Percentiles rank a stretch among this genome's conserved stretches.
Evolutionary conservation across 2,113 vertebrate genomes (phyloP).

Genomic region (Phycodurus eques): DNA sequence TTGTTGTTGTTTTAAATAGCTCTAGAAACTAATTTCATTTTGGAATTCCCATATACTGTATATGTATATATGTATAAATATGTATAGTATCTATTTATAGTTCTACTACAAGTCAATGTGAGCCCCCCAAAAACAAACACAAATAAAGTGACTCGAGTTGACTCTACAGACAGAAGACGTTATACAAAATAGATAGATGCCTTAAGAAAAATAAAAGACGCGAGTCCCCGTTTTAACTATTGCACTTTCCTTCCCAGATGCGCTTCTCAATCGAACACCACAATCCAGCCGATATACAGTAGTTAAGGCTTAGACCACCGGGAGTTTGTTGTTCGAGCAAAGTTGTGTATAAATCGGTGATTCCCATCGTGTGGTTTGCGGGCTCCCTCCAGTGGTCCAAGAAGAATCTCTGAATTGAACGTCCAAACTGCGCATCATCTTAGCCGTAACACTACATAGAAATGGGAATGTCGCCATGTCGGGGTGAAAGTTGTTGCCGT

Average conservation of each 20-base stretch:
- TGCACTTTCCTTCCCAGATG: constrained; percentile 67
- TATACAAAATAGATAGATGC: constrained; percentile 76
- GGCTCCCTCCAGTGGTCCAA: too few relatives aligned
- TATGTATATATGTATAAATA: constrained; percentile 42
- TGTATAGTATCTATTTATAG: constrained; percentile 59
- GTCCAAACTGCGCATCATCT: too few relatives aligned
- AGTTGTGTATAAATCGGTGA: neutral
- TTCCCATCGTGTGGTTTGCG: too few relatives aligned
- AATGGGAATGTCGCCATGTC: too few relatives aligned
- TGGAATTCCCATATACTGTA: constrained; percentile 55
- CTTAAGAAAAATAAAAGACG: constrained; percentile 79
- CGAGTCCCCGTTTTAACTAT: constrained; percentile 68
- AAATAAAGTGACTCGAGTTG: constrained; percentile 57
- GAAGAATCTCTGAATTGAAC: too few relatives aligned
- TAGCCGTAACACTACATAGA: too few relatives aligned
- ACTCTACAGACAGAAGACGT: constrained; percentile 61
- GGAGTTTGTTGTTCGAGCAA: neutral
- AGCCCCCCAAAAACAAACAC: constrained; percentile 55
- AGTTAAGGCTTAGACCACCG: neutral
- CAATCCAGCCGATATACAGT: neutral
- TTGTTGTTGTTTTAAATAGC: constrained; percentile 45
- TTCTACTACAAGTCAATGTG: constrained; percentile 74
- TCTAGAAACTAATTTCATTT: constrained; percentile 70
- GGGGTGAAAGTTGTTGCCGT: too few relatives aligned
- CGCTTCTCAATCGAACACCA: neutral